phyloP scores from a whole-genome alignment of 1,140 invertebrate species.

The Sogatella furcifera region DNA sequence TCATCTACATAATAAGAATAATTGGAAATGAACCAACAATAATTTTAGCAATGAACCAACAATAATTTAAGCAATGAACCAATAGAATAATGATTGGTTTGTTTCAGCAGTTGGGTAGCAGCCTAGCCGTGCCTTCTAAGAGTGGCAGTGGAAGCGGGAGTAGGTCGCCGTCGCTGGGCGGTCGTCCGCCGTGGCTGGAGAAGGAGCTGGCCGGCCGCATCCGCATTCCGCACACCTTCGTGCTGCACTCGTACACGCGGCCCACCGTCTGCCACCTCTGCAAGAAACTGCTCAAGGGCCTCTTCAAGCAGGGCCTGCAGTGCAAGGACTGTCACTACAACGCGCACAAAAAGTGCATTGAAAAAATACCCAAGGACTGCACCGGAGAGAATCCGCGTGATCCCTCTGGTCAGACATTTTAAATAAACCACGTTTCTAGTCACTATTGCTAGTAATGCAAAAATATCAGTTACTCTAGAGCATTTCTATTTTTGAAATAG shows the following conservation, averaged over 20 bases:
- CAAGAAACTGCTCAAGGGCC: constrained; percentile 87
- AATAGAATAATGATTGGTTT: too few species aligned
- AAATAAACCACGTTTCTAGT: too few species aligned
- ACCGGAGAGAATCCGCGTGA: constrained; percentile 54
- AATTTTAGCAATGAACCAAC: too few species aligned
- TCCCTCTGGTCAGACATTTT: constrained; percentile 12
- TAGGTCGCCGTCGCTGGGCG: constrained; percentile 64
- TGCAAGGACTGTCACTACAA: constrained; percentile 98
- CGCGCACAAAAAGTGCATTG: constrained; percentile 93
- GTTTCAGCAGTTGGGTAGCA: too few species aligned
- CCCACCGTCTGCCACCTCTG: constrained; percentile 94
- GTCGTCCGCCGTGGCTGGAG: constrained; percentile 62
- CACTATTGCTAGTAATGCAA: too few species aligned
- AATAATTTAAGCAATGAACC: too few species aligned
- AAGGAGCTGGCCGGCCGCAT: constrained; percentile 56
- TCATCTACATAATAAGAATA: too few species aligned
- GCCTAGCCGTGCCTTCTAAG: constrained; percentile 31
- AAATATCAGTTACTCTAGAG: too few species aligned
- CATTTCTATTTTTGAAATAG: too few species aligned
- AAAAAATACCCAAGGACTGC: constrained; percentile 92
- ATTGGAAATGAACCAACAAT: too few species aligned
- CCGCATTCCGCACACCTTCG: constrained; percentile 85
- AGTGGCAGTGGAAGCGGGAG: constrained; percentile 21
- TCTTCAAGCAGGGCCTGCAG: constrained; percentile 94
- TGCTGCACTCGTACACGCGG: constrained; percentile 85